Evolutionary conservation across 1,140 invertebrate species (phyloP).

Genomic region (Pseudomyrmex concolor): DNA sequence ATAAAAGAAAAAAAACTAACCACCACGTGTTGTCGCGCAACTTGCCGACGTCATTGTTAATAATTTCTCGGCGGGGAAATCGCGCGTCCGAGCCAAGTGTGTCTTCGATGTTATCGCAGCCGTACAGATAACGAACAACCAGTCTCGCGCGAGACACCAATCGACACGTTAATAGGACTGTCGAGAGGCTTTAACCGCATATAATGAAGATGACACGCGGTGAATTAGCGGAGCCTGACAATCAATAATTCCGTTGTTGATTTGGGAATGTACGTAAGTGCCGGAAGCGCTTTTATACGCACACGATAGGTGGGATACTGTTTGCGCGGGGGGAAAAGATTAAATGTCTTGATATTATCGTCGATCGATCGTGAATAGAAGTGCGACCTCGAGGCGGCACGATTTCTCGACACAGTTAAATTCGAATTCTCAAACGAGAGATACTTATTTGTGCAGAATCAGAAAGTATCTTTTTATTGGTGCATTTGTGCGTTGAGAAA

Average conservation of each 20-base stretch:
- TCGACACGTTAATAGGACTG: slow-evolving; percentile 33
- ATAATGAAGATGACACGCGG: slow-evolving; percentile 39
- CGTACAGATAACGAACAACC: slow-evolving; percentile 48
- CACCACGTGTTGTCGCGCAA: slow-evolving; percentile 13
- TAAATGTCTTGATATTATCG: slow-evolving; percentile 32
- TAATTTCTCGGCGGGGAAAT: slow-evolving; percentile 51
- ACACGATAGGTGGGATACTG: slow-evolving; percentile 15
- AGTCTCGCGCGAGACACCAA: slow-evolving; percentile 40
- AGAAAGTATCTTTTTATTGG: slow-evolving; percentile 62
- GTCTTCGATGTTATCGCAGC: slow-evolving; percentile 44
- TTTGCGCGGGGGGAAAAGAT: slow-evolving; percentile 10
- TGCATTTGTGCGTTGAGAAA: slow-evolving; percentile 34
- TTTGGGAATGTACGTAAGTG: slow-evolving; percentile 36
- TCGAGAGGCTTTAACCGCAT: slow-evolving; percentile 1
- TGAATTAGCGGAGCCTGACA: slow-evolving; percentile 63
- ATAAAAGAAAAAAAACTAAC: not conserved
- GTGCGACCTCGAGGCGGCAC: slow-evolving; percentile 50
- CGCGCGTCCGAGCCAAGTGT: slow-evolving; percentile 41
- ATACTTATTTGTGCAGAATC: slow-evolving; percentile 48
- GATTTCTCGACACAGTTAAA: slow-evolving; percentile 46
- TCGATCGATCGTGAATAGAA: slow-evolving; percentile 59
- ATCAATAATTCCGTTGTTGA: slow-evolving; percentile 37
- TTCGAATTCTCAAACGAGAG: slow-evolving; percentile 59
- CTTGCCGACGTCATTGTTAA: slow-evolving; percentile 59
- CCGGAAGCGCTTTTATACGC: slow-evolving; percentile 55